Percentiles rank a stretch among this genome's conserved stretches.
phyloP scores from a whole-genome alignment of 30 jellyfish, hydroid and myxozoan species.

The Cassiopea andromeda region DNA sequence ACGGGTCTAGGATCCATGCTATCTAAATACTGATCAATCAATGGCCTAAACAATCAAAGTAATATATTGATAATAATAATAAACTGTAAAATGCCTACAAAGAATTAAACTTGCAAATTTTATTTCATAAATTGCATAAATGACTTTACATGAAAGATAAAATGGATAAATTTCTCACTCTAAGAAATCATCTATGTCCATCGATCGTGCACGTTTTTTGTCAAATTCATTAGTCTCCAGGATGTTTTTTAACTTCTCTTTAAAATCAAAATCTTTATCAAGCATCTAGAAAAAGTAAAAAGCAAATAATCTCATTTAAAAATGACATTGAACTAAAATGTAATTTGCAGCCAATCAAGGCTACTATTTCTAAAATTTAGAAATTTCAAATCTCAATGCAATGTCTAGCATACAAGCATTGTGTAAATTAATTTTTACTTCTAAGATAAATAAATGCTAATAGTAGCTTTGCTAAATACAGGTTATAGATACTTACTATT shows the following conservation, averaged over 20 bases:
- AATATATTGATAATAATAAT: too few relatives aligned
- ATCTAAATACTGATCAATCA: not conserved
- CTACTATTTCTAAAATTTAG: too few relatives aligned
- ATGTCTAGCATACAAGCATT: too few relatives aligned
- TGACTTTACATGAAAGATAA: not conserved
- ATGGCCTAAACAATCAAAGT: not conserved
- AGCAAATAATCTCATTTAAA: not conserved
- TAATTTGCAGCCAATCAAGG: too few relatives aligned
- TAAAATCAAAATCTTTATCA: slow-evolving; percentile 78
- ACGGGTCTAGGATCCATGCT: too few relatives aligned
- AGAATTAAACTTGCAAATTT: not conserved
- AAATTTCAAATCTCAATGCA: too few relatives aligned
- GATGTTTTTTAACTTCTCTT: slow-evolving; percentile 64
- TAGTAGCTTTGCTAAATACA: not conserved
- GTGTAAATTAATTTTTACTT: too few relatives aligned
- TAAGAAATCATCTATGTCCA: slow-evolving; percentile 92
- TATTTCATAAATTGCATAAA: too few relatives aligned
- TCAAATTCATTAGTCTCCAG: slow-evolving; percentile 66
- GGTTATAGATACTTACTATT: slow-evolving; percentile 63
- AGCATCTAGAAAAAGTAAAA: slow-evolving; percentile 45
- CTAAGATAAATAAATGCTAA: not conserved
- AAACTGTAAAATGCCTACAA: not conserved
- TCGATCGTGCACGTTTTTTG: slow-evolving; percentile 93
- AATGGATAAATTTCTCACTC: slow-evolving; percentile 53
- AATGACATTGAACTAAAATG: too few relatives aligned